Percentiles rank a stretch among this genome's conserved stretches.
phyloP scores from a whole-genome alignment of 2,113 vertebrate species.

The Condylura cristata region DNA sequence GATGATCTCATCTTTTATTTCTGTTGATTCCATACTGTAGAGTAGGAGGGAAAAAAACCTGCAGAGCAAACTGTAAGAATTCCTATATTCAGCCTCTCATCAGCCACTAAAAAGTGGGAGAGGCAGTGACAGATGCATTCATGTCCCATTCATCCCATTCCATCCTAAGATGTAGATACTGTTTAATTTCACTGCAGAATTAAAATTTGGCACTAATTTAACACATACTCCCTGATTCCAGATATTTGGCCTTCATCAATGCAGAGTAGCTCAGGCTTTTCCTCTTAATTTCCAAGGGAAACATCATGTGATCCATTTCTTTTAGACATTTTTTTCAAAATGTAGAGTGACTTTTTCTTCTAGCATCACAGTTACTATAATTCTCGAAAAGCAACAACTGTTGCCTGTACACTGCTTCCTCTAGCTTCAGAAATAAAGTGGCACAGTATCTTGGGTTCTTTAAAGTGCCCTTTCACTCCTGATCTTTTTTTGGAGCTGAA shows the following conservation, averaged over 20 bases:
- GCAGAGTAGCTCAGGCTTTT: not conserved
- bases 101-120: slow-evolving; percentile 55
- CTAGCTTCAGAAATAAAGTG: not conserved
- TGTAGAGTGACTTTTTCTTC: not conserved
- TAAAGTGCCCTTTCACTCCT: not conserved
- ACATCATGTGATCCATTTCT: not conserved
- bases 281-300: not conserved
- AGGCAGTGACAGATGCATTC: slow-evolving; percentile 86
- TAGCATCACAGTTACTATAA: not conserved
- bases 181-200: not conserved
- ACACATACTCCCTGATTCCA: not conserved
- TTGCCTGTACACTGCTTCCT: not conserved
- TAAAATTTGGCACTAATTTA: slow-evolving; percentile 47
- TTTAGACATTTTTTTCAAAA: not conserved
- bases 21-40: slow-evolving; percentile 91
- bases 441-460: not conserved
- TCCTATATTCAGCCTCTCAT: slow-evolving; percentile 87
- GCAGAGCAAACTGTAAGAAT: slow-evolving; percentile 90
- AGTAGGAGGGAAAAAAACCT: slow-evolving; percentile 82
- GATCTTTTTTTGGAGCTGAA: not conserved
- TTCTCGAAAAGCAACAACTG: not conserved
- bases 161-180: slow-evolving; percentile 68
- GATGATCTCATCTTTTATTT: slow-evolving; percentile 93
- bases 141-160: slow-evolving; percentile 77
- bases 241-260: not conserved